Percentiles rank a stretch among this genome's conserved stretches.
Evolutionary conservation across 2,797 vertebrate species (phyloP).

Genomic region (Lagodon rhomboides): DNA sequence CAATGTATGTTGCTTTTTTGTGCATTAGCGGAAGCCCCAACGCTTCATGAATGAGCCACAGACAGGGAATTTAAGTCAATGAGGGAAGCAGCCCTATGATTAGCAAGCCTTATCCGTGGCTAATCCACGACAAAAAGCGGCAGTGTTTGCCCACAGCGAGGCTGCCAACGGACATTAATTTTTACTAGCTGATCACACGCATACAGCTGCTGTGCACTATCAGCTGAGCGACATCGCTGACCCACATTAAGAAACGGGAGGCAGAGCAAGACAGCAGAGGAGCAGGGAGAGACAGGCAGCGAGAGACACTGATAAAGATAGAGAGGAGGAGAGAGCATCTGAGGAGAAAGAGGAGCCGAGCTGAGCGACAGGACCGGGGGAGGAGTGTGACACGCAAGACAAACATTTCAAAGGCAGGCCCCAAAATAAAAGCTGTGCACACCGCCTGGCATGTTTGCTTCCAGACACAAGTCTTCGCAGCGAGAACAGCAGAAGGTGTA

Average conservation of each 20-base stretch:
- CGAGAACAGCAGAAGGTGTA: slow-evolving; percentile 45
- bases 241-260: slow-evolving; percentile 30
- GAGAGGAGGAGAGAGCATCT: slow-evolving; percentile 20
- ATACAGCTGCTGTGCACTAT: slow-evolving; percentile 21
- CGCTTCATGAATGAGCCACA: slow-evolving; percentile 10
- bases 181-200: slow-evolving; percentile 40
- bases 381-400: slow-evolving; percentile 41
- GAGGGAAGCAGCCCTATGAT: slow-evolving; percentile 7
- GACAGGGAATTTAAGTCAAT: slow-evolving; percentile 1
- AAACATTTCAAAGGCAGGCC: slow-evolving; percentile 62
- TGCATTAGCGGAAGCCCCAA: not conserved
- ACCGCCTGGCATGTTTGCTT: slow-evolving; percentile 40
- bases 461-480: slow-evolving; percentile 26
- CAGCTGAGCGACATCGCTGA: slow-evolving; percentile 44
- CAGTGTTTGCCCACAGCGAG: slow-evolving; percentile 25
- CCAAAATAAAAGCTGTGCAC: slow-evolving; percentile 43
- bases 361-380: slow-evolving; percentile 31
- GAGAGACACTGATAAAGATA: slow-evolving; percentile 3
- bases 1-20: not conserved
- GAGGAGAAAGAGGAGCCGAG: slow-evolving; percentile 30
- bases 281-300: slow-evolving; percentile 5
- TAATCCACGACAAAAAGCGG: slow-evolving; percentile 31
- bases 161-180: slow-evolving; percentile 17
- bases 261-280: not conserved
- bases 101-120: slow-evolving; percentile 4